phyloP scores from a whole-genome alignment of 2,888 invertebrate species.

The Gandaritis pyraliata region DNA sequence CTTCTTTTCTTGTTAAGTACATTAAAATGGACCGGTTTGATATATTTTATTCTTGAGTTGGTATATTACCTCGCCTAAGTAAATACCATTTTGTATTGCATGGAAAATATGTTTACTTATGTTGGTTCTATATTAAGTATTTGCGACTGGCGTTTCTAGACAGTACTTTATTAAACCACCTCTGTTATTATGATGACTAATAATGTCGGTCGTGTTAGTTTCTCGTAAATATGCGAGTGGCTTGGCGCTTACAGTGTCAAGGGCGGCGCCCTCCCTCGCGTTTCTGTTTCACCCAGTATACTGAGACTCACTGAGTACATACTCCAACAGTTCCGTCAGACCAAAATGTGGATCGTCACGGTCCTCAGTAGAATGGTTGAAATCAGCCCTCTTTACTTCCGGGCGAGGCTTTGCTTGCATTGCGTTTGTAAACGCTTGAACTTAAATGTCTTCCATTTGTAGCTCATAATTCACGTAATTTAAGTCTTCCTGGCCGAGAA shows the following conservation, averaged over 20 bases:
- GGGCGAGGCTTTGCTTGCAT: slow-evolving; percentile 51
- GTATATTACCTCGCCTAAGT: too few relatives aligned
- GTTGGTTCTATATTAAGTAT: slow-evolving; percentile 10
- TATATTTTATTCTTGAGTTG: too few relatives aligned
- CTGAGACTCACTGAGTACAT: slow-evolving; percentile 49
- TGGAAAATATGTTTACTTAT: too few relatives aligned
- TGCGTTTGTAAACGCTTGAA: slow-evolving; percentile 53
- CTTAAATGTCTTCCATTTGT: slow-evolving; percentile 56
- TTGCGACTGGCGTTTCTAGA: slow-evolving; percentile 19
- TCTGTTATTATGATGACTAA: slow-evolving; percentile 33
- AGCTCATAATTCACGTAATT: slow-evolving; percentile 56
- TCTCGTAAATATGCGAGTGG: slow-evolving; percentile 57
- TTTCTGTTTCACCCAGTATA: slow-evolving; percentile 50
- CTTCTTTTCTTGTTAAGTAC: too few relatives aligned
- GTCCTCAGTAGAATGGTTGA: slow-evolving; percentile 47
- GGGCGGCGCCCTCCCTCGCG: slow-evolving; percentile 61
- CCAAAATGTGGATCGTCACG: slow-evolving; percentile 43
- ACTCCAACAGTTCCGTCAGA: slow-evolving; percentile 39
- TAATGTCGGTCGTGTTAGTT: slow-evolving; percentile 52
- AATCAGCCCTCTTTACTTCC: slow-evolving; percentile 47
- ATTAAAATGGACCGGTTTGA: too few relatives aligned
- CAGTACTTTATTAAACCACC: slow-evolving; percentile 13
- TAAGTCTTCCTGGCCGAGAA: slow-evolving; percentile 41
- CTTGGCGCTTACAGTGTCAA: slow-evolving; percentile 68
- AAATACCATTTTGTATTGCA: too few relatives aligned